Evolutionary conservation across 2,113 vertebrate genomes (phyloP), one percentile per base, ranked within the genome.

Genomic region (Hepsetus odoe): DNA sequence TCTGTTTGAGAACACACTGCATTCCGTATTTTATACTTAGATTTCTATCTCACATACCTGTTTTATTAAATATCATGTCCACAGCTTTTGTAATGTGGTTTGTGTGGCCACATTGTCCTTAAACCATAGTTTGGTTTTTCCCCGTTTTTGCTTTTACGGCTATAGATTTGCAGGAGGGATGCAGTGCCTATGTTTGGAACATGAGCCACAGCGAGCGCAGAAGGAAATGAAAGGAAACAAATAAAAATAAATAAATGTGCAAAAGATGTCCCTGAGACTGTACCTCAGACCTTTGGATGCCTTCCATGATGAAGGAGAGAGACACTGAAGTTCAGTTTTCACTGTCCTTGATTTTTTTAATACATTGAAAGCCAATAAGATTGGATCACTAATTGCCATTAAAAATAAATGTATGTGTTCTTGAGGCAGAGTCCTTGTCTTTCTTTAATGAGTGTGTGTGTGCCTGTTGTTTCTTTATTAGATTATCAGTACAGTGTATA

Each of bases 341-440:
- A 30, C 46, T 87, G 88, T 83, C 84, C 86, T 90, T 89, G 86
- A 81, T 82, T 90, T 83, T 38, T 90, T 85, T 80, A 88, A 85
- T 89, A 90, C 83, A 87, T 90, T 88, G 87, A 88, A 88, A 91
- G 88, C 76, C 67, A 62, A 58, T 83, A 77, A 76, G 82, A 91
- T 89, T 88, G 86, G 83, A 89, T 90, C 82, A 85, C 82, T 85
- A 56, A 79, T 87, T 85, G 81, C 85, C 72, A 82, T 88, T 85
- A 81, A 68, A 70, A 82, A 88, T 44, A 66, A 87, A 86, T 68
- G 80, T 82, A 86, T 81, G 80, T 76, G 71, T 85, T 81, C 65
- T 78, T 65, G 77, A 83, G 62, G 32, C 51, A 70, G 46, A 32
- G 81, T 71, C 65, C 83, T 74, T 24, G 46, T 64, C 40, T 26